Base-by-base conservation (phyloP, 1,140 invertebrate genomes). In the Catajapyx aquilonaris region DNA sequence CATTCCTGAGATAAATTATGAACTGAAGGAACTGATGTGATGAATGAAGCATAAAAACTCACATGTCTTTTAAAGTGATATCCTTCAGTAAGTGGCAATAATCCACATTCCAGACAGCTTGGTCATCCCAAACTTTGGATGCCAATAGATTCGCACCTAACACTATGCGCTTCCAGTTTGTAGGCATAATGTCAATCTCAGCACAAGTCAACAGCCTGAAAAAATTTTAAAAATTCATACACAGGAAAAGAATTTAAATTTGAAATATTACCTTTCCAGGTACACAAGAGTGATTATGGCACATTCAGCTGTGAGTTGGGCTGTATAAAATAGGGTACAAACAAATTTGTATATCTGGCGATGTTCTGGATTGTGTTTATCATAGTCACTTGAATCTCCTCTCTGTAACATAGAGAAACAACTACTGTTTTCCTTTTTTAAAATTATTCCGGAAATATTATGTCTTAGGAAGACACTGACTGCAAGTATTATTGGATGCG, bases 121-220 rank as follows among this genome's bases (percentile, higher is more conserved):
- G 95, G 61, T 99, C 95, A 59, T 99, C 95, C 95, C 95, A 99
- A 20, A 93, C 95, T 66, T 99, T 99, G n/a, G 90, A 96, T 4
- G 95, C 90, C 41, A 99, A 62, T 45, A 99, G 65, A 54, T 99
- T 96, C 45, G 94, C 91, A 50, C 90, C 90, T 48, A 95, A 66
- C 33, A 94, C 85, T 57, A 95, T 93, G 51, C 90, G 66, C 54
- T 90, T 88, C 95, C 95, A 99, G 57, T 94, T 98, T 15, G 76
- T 83, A 15, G 94, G 88, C 33, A 80, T 84, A 50, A 99, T 87
- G 61, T 99, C 93, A 44, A 99, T 74, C 59, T 99, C 94, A 23
- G 91, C 90, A 65, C 95, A 98, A 35, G 90, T 96, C 43, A 99
- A 65, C 47, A 99, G 66, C 51, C 75, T 62, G 43, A n/a, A 48